Evolutionary conservation across 2,888 invertebrate species (phyloP).

Genomic region (Eurytoma californica): DNA sequence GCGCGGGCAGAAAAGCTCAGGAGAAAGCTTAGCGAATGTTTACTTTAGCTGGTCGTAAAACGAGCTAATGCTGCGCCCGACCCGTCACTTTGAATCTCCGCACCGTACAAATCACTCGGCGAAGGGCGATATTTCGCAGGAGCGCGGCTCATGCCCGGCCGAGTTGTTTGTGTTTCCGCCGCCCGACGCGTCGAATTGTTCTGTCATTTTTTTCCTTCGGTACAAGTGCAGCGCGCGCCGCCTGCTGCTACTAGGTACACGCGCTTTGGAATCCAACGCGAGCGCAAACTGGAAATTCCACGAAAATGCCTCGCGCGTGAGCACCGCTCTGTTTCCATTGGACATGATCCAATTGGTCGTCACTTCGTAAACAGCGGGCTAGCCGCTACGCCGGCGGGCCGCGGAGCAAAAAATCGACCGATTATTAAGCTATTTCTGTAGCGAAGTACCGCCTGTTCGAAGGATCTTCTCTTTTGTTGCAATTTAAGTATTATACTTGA

Average conservation of each 20-base stretch:
- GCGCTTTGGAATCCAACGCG: neutral
- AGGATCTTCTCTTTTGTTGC: too few species aligned
- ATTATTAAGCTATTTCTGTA: conserved; percentile 30
- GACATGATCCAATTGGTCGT: conserved; percentile 37
- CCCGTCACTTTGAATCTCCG: neutral
- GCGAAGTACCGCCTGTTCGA: neutral
- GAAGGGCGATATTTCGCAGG: neutral
- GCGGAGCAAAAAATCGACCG: neutral
- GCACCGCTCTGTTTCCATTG: conserved; percentile 26
- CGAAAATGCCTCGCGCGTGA: neutral
- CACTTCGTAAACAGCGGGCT: conserved; percentile 14
- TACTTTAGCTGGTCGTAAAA: too few species aligned
- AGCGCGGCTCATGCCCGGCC: too few species aligned
- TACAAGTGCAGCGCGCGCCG: neutral
- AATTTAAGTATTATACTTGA: too few species aligned
- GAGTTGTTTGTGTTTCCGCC: too few species aligned
- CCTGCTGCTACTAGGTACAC: neutral
- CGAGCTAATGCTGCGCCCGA: too few species aligned
- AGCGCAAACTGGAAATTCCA: neutral
- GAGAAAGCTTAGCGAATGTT: too few species aligned
- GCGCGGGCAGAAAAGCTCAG: too few species aligned
- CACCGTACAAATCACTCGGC: neutral
- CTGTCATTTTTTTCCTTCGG: too few species aligned
- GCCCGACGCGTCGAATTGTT: too few species aligned
- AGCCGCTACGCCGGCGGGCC: neutral